Evolutionary conservation across 2,113 vertebrate genomes (phyloP).

Genomic region (Prionailurus bengalensis): DNA sequence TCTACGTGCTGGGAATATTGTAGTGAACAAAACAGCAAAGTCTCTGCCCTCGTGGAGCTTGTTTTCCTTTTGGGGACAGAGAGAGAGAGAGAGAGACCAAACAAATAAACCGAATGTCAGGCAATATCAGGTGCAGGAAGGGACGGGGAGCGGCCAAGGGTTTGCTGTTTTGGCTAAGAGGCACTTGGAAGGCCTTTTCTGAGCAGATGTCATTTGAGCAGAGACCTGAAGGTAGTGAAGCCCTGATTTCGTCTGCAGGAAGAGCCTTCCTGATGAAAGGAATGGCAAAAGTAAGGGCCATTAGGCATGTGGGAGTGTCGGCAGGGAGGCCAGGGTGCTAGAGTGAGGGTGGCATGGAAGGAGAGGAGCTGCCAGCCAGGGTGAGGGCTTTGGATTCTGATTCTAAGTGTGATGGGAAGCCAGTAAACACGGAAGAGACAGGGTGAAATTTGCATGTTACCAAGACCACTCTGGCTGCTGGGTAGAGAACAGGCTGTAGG

Average conservation of each 20-base stretch:
- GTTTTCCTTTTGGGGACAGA: neutral
- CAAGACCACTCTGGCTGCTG: neutral
- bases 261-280: neutral
- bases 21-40: neutral
- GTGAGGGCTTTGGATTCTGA: neutral
- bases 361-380: neutral
- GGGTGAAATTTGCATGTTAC: neutral
- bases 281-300: neutral
- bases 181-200: neutral
- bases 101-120: neutral
- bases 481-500: neutral
- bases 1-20: neutral
- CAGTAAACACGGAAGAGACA: neutral
- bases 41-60: neutral
- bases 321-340: accelerated
- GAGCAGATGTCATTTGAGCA: neutral
- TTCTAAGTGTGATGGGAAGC: neutral
- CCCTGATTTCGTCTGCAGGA: neutral
- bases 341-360: accelerated
- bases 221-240: neutral
- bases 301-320: neutral
- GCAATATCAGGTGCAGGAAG: neutral
- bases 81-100: neutral
- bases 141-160: neutral
- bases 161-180: neutral